These are phyloP conservation scores for Archips xylosteana DNA, from an alignment of 2,888 invertebrate species.

Conservation along the genomic window DNA sequence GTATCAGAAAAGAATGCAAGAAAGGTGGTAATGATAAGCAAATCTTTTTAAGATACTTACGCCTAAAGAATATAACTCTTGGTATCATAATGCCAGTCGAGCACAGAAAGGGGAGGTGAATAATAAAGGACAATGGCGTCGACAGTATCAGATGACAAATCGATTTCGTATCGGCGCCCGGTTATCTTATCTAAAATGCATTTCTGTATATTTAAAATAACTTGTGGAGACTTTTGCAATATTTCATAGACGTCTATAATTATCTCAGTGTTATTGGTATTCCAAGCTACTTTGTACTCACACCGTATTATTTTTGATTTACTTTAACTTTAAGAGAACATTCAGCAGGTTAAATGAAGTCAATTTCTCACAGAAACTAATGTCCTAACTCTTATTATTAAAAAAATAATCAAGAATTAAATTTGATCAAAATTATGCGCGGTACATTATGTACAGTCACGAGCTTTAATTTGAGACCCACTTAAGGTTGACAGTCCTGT, in stretches of 20 bases:
- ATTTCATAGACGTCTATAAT: conserved; percentile 3
- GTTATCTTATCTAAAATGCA: conserved; percentile 36
- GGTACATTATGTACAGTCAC: no score
- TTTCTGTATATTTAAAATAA: conserved; percentile 16
- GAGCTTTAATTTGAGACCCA: no score
- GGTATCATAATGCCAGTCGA: conserved; percentile 26
- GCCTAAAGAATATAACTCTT: conserved; percentile 5
- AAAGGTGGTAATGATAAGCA: conserved; percentile 14
- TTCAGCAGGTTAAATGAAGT: no score
- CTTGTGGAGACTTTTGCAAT: conserved; percentile 16
- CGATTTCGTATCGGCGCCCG: conserved; percentile 33
- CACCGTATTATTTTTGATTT: no score
- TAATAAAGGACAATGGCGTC: conserved; percentile 32
- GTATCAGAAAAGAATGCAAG: not conserved
- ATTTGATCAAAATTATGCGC: no score
- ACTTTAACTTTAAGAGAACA: no score
- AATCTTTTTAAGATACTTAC: conserved; percentile 13
- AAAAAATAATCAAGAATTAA: no score
- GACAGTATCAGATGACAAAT: conserved; percentile 40
- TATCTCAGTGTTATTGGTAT: not conserved
- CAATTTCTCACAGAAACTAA: no score
- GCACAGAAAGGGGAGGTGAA: conserved; percentile 21
- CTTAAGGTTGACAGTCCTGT: no score
- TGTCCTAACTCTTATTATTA: no score
- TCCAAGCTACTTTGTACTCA: not conserved